Evolutionary conservation across 1,140 invertebrate genomes (phyloP).

Genomic region (Plodia interpunctella): DNA sequence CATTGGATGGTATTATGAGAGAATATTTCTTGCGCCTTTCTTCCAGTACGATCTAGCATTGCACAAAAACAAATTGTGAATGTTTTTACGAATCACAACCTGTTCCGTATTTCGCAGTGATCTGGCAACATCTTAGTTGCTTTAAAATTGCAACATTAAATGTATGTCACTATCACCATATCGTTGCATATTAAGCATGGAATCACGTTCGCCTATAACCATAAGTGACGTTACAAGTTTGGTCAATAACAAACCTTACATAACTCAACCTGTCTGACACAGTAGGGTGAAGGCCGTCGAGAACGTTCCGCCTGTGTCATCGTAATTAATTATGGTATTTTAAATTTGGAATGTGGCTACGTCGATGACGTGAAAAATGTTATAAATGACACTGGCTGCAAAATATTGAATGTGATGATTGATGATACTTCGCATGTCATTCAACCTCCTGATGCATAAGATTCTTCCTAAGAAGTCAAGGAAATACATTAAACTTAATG

Average conservation of each 20-base stretch:
- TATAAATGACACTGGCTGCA: too few species aligned
- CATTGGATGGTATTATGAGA: background rate
- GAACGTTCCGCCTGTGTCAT: background rate
- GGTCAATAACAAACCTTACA: conserved; percentile 7
- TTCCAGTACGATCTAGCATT: background rate
- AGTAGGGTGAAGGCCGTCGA: conserved; percentile 2
- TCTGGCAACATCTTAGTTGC: background rate
- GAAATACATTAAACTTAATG: too few species aligned
- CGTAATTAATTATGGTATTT: conserved; percentile 3
- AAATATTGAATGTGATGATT: background rate
- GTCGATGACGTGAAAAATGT: too few species aligned
- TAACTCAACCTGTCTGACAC: background rate
- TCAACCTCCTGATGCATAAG: too few species aligned
- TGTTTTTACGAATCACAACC: too few species aligned
- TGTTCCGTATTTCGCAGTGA: background rate
- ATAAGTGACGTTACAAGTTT: conserved; percentile 4
- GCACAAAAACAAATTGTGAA: background rate
- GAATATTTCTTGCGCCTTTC: background rate
- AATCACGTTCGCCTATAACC: conserved; percentile 1
- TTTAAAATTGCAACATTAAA: background rate
- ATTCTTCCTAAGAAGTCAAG: too few species aligned
- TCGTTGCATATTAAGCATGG: conserved; percentile 1
- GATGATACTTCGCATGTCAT: too few species aligned
- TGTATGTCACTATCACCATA: conserved; percentile 5
- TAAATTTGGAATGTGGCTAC: background rate